Percentiles rank a stretch among this genome's conserved stretches.
Evolutionary conservation across 2,888 invertebrate genomes (phyloP).

Genomic region (Anthophora plumipes): DNA sequence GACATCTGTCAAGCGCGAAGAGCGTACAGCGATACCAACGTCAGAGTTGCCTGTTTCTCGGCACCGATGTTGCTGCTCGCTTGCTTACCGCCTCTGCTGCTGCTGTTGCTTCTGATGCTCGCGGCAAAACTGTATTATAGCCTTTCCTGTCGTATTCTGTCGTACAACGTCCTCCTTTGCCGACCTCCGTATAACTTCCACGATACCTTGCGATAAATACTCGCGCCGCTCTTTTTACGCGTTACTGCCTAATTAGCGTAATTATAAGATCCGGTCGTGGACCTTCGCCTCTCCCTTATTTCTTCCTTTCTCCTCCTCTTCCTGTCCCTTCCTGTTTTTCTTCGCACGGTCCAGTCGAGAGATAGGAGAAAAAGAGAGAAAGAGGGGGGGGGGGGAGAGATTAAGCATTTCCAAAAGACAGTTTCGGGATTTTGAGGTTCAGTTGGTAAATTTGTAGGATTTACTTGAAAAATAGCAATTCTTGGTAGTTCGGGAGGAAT

Average conservation of each 20-base stretch:
- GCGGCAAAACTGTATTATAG: constrained; percentile 81
- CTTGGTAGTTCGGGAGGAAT: not conserved
- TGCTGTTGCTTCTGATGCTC: constrained; percentile 81
- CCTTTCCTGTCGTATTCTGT: constrained; percentile 74
- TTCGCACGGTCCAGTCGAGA: not conserved
- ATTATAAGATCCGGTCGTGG: constrained; percentile 66
- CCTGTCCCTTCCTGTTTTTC: constrained; percentile 38
- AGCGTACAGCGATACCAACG: constrained; percentile 49
- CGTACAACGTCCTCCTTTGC: constrained; percentile 52
- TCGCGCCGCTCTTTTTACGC: constrained; percentile 65
- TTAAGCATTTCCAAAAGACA: constrained; percentile 21
- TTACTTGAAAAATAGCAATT: not conserved
- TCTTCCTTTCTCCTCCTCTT: constrained; percentile 6
- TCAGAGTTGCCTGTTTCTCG: constrained; percentile 45
- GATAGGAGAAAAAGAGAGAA: not conserved
- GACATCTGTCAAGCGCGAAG: constrained; percentile 28
- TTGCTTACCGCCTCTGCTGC: constrained; percentile 84
- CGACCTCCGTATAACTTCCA: constrained; percentile 51
- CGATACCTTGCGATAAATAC: constrained; percentile 65
- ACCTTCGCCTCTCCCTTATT: constrained; percentile 37
- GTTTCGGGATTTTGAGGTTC: constrained; percentile 1
- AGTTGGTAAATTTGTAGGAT: not conserved
- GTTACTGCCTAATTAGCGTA: constrained; percentile 68
- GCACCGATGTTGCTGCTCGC: constrained; percentile 49
- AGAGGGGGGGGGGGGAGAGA: not conserved